Evolutionary conservation across 2,888 invertebrate genomes (phyloP), one percentile per base, ranked within the genome.

Genomic region (Sthenelais limicola): DNA sequence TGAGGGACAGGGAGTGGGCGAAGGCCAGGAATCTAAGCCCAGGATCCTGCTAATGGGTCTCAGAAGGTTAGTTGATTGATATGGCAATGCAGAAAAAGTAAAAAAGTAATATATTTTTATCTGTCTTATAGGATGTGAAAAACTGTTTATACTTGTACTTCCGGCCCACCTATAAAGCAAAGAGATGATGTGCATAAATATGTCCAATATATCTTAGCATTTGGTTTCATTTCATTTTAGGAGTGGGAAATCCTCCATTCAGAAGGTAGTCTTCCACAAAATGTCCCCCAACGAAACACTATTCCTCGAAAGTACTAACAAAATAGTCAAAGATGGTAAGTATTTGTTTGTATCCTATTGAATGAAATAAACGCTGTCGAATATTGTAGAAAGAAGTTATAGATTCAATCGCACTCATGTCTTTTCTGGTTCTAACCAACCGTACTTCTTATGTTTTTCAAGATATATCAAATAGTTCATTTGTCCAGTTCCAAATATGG

Each of bases 241-340:
- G 87, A 98, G 98, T 84, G 99, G 99, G 62, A 99, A 99, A 89
- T 98, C 98, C 68, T 99, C 98, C 0, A 99, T 99, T 84, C 97
- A 98, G 87, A 98, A 99, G 91, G 99, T 99, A 3, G 99, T 99
- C n/a, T 99, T 99, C 88, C 98, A 99, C 88, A 99, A 99, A 90
- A 99, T 99, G 96, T 97, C 98, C 1, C 99, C 99, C 0, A 99
- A 98, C 89, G 99, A 99, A 90, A 99, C 99, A 0, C 90, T 99
- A 71, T 99, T 99, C 87, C 90, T 99, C 78, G 99, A 99, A 88
- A 97, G 97, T 78, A 99, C 98, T 67, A 97, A 96, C 88, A 97
- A 98, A 91, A 96, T 99, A 80, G 95, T 97, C 2, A 98, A 97
- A 89, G 98, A 99, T 89, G 89, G 90, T 90, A 77, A 80, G 85